phyloP scores from a whole-genome alignment of 2,797 vertebrate genomes.

The Gastrophryne carolinensis region DNA sequence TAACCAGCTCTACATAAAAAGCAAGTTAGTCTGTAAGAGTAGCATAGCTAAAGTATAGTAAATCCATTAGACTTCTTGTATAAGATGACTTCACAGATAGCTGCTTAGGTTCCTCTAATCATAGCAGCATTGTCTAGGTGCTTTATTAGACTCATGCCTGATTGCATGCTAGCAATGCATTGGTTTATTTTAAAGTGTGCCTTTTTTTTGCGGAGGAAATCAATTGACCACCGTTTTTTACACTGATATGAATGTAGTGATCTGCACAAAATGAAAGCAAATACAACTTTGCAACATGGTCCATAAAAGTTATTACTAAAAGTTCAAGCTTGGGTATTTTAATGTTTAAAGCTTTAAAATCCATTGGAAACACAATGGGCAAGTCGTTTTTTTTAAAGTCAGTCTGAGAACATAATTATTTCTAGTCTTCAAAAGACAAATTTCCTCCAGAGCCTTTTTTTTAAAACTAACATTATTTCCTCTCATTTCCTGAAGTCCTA shows the following conservation, averaged over 20 bases:
- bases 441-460: constrained; percentile 44
- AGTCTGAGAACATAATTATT: constrained; percentile 34
- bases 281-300: constrained; percentile 21
- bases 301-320: constrained; percentile 26
- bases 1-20: no score
- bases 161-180: background rate
- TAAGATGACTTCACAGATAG: no score
- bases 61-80: no score
- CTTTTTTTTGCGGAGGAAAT: background rate
- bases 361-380: constrained; percentile 28
- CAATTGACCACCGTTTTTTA: constrained; percentile 5
- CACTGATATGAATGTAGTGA: background rate
- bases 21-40: no score
- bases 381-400: constrained; percentile 36
- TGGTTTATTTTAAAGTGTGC: background rate
- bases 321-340: constrained; percentile 12
- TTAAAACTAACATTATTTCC: constrained; percentile 31
- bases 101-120: background rate
- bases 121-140: background rate
- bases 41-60: no score
- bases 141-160: background rate
- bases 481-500: constrained; percentile 44
- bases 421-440: constrained; percentile 39
- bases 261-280: constrained; percentile 11
- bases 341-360: constrained; percentile 32